Evolutionary conservation across 1,140 invertebrate species (phyloP).

Genomic region (Pseudobourletiella spinata): DNA sequence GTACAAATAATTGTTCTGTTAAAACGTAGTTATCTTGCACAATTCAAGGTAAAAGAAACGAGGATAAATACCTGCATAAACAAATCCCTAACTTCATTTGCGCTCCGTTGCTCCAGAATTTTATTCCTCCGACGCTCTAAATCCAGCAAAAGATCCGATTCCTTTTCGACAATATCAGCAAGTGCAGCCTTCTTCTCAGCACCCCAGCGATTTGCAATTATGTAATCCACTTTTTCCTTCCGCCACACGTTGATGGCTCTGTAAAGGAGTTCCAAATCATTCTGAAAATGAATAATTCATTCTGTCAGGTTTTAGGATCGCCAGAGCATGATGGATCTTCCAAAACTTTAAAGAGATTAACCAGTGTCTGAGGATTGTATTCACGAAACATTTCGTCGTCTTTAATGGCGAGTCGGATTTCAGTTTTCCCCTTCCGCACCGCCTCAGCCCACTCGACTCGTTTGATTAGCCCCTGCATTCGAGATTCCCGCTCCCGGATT

Average conservation of each 20-base stretch:
- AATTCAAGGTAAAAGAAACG: too few relatives aligned
- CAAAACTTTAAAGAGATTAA: too few relatives aligned
- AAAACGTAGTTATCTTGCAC: too few relatives aligned
- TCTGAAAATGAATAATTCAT: slow-evolving; percentile 5
- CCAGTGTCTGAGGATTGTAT: slow-evolving; percentile 24
- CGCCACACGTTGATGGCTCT: slow-evolving; percentile 32
- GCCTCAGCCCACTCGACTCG: slow-evolving; percentile 32
- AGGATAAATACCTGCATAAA: slow-evolving; percentile 15
- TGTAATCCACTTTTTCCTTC: slow-evolving; percentile 25
- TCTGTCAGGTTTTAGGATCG: too few relatives aligned
- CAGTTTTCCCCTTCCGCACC: slow-evolving; percentile 25
- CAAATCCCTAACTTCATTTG: slow-evolving; percentile 8
- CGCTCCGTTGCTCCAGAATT: slow-evolving; percentile 15
- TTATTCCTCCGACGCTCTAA: slow-evolving; percentile 20
- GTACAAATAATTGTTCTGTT: neutral
- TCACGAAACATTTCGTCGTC: slow-evolving; percentile 32
- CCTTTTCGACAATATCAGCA: slow-evolving; percentile 26
- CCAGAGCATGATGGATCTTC: too few relatives aligned
- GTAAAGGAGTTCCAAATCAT: slow-evolving; percentile 32
- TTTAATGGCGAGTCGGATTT: slow-evolving; percentile 20
- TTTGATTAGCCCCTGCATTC: slow-evolving; percentile 20
- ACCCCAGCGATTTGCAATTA: slow-evolving; percentile 28
- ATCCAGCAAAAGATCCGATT: slow-evolving; percentile 29
- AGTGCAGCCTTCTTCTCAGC: slow-evolving; percentile 32
- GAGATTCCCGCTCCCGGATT: slow-evolving; percentile 13